Base-by-base conservation (phyloP, 2,888 invertebrate species). In the Apocheima hispidaria region DNA sequence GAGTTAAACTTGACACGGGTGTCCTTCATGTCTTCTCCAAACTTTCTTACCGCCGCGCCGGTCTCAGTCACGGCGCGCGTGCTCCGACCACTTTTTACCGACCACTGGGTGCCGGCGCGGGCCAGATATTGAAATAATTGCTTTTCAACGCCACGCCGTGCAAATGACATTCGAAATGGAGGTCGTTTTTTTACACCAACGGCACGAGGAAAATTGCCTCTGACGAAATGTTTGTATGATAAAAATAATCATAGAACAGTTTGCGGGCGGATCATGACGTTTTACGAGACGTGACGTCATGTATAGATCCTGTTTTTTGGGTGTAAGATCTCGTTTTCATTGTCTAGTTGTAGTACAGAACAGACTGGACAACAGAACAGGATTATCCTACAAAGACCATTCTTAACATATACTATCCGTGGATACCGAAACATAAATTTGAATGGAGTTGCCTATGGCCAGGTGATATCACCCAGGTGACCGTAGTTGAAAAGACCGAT, bases 81-180 rank as follows among this genome's bases (percentile, higher is more conserved):
- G 92, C 91, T 79, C 81, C 53, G 72, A 61, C 50, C 84, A 79
- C 80, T 92, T 92, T 90, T 91, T 91, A 87, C 78, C 75, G 74
- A 66, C 77, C 76, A 72, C 78, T 81, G 84, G 83, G 84, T 84
- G 86, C 82, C 78, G 80, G 85, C 82, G 82, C 86, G 84, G 82
- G 84, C 83, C 83, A 86, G 88, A 88, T 91, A 90, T 91, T 92
- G 91, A 89, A 92, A 91, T 91, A 92, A 92, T 92, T 92, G 88
- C 90, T 92, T 92, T 92, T 90, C 89, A 87, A 88, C 91, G 87
- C 85, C 90, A 90, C 88, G 89, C 80, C 89, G 92, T 89, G 90
- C 91, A 91, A 92, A 91, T 91, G 92, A 91, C 92, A 92, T 92
- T 92, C 91, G 92, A 87, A 85, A 92, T 88, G 89, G 91, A 92